Conservation (phyloP, 2,797 vertebrate genomes). For the Astyanax mexicanus region DNA sequence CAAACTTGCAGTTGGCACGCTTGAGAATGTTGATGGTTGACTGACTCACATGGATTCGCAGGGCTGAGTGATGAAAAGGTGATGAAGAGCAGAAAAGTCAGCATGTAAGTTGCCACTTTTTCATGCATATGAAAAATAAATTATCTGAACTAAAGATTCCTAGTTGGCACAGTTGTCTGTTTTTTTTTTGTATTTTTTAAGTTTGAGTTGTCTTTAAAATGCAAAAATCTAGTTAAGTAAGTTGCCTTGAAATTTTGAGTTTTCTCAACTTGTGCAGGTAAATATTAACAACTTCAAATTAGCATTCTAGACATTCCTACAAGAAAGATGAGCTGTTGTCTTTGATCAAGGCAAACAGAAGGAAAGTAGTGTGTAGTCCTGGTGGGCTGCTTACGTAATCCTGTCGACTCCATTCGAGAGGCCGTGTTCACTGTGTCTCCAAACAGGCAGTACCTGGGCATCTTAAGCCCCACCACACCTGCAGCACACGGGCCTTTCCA, state of each 20-base stretch:
- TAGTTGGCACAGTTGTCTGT: too few species aligned
- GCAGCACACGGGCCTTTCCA: conserved; percentile 91
- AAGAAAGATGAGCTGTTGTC: neutral
- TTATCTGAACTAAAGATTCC: too few species aligned
- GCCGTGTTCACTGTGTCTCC: conserved; percentile 97
- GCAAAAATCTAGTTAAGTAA: too few species aligned
- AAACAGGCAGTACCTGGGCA: conserved; percentile 98
- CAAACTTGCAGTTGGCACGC: conserved; percentile 90
- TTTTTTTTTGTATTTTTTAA: too few species aligned
- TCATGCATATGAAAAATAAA: too few species aligned
- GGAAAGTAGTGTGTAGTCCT: neutral
- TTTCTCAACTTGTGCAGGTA: neutral
- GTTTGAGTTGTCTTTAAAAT: too few species aligned
- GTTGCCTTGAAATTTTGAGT: too few species aligned
- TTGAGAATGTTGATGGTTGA: conserved; percentile 89
- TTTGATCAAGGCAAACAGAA: neutral
- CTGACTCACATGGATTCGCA: conserved; percentile 91
- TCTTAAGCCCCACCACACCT: conserved; percentile 95
- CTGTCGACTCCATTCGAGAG: conserved; percentile 95
- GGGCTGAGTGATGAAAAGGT: conserved; percentile 73
- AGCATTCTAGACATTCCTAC: neutral
- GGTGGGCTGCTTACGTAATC: conserved; percentile 86
- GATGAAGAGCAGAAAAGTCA: neutral
- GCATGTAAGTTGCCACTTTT: neutral
- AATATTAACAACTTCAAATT: neutral